Conservation (phyloP, 2,888 invertebrate genomes). For the Melipona bicolor region DNA sequence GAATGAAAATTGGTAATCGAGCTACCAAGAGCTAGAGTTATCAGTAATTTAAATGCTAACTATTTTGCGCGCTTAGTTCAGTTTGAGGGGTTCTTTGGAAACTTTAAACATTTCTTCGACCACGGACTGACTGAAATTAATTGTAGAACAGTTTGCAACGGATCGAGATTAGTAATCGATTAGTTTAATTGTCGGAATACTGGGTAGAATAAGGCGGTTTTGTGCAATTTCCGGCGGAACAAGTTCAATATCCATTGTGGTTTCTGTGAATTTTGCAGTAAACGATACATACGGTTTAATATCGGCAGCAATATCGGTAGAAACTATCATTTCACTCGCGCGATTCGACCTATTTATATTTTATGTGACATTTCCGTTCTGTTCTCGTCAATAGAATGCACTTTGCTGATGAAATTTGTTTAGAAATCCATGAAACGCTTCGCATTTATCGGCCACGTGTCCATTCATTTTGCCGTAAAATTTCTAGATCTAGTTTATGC, state of each 20-base stretch:
- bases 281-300: neutral
- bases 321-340: neutral
- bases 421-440: neutral
- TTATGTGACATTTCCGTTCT: neutral
- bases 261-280: slow-evolving; percentile 21
- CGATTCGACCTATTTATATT: neutral
- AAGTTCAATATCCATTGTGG: slow-evolving; percentile 3
- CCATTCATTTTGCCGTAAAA: neutral
- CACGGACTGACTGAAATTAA: neutral
- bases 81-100: neutral
- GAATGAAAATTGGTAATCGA: no score
- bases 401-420: neutral
- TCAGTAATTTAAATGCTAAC: neutral
- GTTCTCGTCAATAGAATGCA: no score
- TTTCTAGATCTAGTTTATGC: neutral
- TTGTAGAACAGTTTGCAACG: neutral
- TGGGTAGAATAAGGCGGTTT: neutral
- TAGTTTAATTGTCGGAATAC: neutral
- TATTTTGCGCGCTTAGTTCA: neutral
- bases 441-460: neutral
- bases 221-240: neutral
- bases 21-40: neutral
- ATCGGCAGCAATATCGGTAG: neutral
- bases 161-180: neutral
- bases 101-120: neutral